Conservation (phyloP, 2,888 invertebrate genomes). For the Leucophora obtusa region DNA sequence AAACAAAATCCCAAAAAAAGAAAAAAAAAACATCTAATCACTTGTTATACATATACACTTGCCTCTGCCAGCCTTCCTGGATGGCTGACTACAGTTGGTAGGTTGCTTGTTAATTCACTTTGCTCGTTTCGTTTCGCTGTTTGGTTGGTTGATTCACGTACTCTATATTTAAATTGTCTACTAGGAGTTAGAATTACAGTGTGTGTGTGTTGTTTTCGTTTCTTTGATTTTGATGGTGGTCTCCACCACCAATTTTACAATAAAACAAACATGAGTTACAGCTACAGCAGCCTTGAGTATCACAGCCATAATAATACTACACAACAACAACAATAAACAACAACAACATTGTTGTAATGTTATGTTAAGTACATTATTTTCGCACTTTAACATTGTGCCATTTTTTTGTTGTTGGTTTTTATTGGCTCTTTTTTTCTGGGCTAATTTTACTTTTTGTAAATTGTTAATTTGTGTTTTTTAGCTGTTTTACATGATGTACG, state of each 20-base stretch:
- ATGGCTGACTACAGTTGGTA: conserved; percentile 42
- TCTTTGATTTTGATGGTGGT: conserved; percentile 30
- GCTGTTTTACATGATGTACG: conserved; percentile 75
- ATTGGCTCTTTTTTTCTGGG: conserved; percentile 35
- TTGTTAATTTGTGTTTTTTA: conserved; percentile 73
- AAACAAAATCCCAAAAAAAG: neutral
- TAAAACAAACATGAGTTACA: conserved; percentile 56
- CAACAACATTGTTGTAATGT: conserved; percentile 52
- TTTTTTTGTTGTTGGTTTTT: conserved; percentile 35
- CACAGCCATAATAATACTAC: conserved; percentile 36
- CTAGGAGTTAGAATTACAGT: conserved; percentile 58
- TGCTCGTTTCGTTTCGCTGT: neutral
- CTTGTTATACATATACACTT: conserved; percentile 60
- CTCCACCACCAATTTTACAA: conserved; percentile 50
- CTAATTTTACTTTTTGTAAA: conserved; percentile 45
- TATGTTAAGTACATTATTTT: conserved; percentile 65
- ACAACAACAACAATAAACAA: conserved; percentile 51
- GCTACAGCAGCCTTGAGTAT: conserved; percentile 35
- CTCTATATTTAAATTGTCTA: conserved; percentile 66
- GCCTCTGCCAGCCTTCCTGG: conserved; percentile 24
- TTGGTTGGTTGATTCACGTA: conserved; percentile 65
- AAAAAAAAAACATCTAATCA: conserved; percentile 59
- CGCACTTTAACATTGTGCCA: conserved; percentile 64
- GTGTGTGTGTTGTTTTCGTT: neutral
- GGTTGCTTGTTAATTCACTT: neutral